Base-by-base conservation (phyloP, 2,888 invertebrate species). In the Hyles lineata region DNA sequence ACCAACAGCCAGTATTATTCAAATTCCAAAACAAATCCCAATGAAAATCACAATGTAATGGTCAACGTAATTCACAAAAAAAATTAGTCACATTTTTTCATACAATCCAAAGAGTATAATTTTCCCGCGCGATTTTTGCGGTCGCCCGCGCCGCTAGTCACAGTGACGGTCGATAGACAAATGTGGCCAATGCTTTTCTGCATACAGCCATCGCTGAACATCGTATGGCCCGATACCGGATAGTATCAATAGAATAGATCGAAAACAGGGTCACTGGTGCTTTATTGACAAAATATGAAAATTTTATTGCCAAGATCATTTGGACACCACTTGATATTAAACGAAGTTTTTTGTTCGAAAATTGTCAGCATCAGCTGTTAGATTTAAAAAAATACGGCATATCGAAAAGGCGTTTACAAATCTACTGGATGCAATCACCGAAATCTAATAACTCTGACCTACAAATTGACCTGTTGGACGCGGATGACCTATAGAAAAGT, bases 181-280 rank as follows among this genome's bases (percentile, higher is more conserved):
- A 70, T 73, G 73, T 70, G 52, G 70, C 55, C 73, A 70, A 73
- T 70, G 73, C 61, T 73, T 72, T 73, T 73, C 70, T 70, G 73
- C 70, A 73, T 61, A 73, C 55, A 62, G 32, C 61, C 61, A 61
- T 61, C 55, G 70, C 52, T 32, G 61, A 73, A 70, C 70, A 73
- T 70, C 73, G 58, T 52, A 70, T 52, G 50, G 52, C 62, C 23
- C 60, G 60, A 61, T 72, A 60, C 70, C 70, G 70, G 62, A 73
- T 73, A 11, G 35, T 63, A 70, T 23, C 55, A 60, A 70, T 70
- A 55, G n/a, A 23, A 58, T 63, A 55, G 29, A 73, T 25, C 61
- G 62, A 62, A 73, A 73, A 73, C 70, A 58, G 52, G 70, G 62
- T 73, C 70, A 70, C 29, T 21, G 43, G 60, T 70, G 70, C 62